These are phyloP conservation scores for Cydia splendana DNA, from an alignment of 1,140 invertebrate genomes.

Conservation along the genomic window DNA sequence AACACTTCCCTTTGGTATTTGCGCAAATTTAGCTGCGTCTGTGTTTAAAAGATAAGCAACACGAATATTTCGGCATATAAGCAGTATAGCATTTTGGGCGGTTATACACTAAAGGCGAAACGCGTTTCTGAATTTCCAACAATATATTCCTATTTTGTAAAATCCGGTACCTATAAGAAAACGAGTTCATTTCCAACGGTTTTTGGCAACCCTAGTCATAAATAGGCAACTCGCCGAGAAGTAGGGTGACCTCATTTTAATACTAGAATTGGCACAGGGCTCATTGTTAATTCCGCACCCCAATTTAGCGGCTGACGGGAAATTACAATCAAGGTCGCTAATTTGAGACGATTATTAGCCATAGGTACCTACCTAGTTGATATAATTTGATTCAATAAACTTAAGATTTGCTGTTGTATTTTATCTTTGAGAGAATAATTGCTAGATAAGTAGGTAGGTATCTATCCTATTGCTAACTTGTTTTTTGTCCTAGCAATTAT, in stretches of 20 bases:
- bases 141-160: not conserved
- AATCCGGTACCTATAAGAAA: not conserved
- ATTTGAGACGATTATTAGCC: not conserved
- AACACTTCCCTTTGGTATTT: too few species aligned
- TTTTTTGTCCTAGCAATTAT: too few species aligned
- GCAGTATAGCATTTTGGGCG: too few species aligned
- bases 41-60: too few species aligned
- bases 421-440: too few species aligned
- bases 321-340: not conserved
- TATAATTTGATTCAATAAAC: not conserved
- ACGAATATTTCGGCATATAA: too few species aligned
- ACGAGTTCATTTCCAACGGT: conserved; percentile 7
- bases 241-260: conserved; percentile 18
- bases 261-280: conserved; percentile 11
- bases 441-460: too few species aligned
- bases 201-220: conserved; percentile 8
- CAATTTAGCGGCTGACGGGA: not conserved
- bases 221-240: not conserved
- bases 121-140: not conserved
- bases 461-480: too few species aligned
- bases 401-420: too few species aligned
- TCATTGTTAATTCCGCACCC: conserved; percentile 16
- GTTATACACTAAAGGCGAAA: not conserved
- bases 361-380: not conserved
- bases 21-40: too few species aligned